phyloP scores from a whole-genome alignment of 2,113 vertebrate species.

The Ivindomyrus marchei region DNA sequence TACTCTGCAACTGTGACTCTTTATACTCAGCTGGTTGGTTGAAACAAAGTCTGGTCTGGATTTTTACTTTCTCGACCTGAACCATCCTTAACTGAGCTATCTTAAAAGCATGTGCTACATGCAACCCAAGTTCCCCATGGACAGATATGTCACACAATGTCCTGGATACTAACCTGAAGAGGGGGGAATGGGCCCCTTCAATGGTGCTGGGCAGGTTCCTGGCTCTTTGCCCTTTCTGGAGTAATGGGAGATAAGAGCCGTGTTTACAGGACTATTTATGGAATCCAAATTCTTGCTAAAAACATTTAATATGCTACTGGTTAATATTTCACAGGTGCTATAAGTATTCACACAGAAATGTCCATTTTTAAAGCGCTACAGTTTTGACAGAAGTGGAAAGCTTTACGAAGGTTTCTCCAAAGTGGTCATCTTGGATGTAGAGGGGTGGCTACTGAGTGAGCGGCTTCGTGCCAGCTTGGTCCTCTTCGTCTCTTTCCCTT shows the following conservation, averaged over 20 bases:
- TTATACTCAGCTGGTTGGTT: background rate
- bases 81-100: background rate
- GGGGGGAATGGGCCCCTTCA: constrained; percentile 26
- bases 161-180: constrained; percentile 34
- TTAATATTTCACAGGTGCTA: background rate
- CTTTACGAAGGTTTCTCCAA: constrained; percentile 76
- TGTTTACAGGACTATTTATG: background rate
- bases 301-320: background rate
- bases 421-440: constrained; percentile 73
- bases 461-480: constrained; percentile 85
- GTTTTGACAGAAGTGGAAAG: background rate
- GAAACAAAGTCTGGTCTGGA: background rate
- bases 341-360: background rate
- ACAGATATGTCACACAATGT: background rate
- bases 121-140: background rate
- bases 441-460: constrained; percentile 83
- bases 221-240: constrained; percentile 42
- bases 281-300: background rate
- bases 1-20: background rate
- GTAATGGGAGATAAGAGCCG: background rate
- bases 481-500: constrained; percentile 82
- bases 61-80: background rate
- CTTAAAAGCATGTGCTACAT: background rate
- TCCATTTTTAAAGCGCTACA: background rate
- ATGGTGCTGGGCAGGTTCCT: constrained; percentile 34